Evolutionary conservation across 2,797 vertebrate species (phyloP).

Genomic region (Acrossocheilus fasciatus): DNA sequence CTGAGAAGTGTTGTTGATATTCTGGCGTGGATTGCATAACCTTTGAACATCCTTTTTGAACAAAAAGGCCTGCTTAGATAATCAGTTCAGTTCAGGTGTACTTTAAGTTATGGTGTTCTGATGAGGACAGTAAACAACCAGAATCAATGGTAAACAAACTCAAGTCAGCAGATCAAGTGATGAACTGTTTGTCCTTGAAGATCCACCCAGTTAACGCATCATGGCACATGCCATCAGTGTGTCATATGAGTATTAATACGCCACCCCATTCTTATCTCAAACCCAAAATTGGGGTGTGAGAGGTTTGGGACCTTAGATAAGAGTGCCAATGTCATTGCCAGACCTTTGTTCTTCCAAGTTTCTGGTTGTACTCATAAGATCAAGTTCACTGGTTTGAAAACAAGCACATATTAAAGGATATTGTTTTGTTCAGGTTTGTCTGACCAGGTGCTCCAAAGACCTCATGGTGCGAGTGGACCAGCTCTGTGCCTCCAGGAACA

Average conservation of each 20-base stretch:
- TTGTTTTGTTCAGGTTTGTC: constrained; percentile 82
- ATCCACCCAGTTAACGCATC: constrained; percentile 47
- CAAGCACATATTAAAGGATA: neutral
- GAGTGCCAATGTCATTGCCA: constrained; percentile 54
- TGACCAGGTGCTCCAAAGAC: constrained; percentile 89
- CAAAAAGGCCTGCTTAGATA: constrained; percentile 17
- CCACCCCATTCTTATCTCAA: constrained; percentile 65
- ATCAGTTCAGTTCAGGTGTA: constrained; percentile 14
- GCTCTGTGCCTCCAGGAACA: constrained; percentile 82
- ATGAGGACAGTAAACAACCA: constrained; percentile 37
- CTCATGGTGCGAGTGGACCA: constrained; percentile 87
- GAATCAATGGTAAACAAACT: constrained; percentile 52
- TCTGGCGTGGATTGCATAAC: constrained; percentile 42
- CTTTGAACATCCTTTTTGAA: constrained; percentile 21
- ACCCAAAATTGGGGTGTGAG: constrained; percentile 57
- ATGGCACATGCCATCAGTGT: constrained; percentile 23
- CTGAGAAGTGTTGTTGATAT: constrained; percentile 46
- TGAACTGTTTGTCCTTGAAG: constrained; percentile 12
- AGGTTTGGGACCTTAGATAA: constrained; percentile 67
- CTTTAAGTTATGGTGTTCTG: constrained; percentile 22
- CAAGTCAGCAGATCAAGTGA: constrained; percentile 42
- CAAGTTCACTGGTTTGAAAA: neutral
- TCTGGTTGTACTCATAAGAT: neutral
- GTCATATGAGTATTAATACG: neutral
- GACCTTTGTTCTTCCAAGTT: neutral